Conservation (phyloP, 2,797 vertebrate genomes). For the Pyrocephalus nanus region DNA sequence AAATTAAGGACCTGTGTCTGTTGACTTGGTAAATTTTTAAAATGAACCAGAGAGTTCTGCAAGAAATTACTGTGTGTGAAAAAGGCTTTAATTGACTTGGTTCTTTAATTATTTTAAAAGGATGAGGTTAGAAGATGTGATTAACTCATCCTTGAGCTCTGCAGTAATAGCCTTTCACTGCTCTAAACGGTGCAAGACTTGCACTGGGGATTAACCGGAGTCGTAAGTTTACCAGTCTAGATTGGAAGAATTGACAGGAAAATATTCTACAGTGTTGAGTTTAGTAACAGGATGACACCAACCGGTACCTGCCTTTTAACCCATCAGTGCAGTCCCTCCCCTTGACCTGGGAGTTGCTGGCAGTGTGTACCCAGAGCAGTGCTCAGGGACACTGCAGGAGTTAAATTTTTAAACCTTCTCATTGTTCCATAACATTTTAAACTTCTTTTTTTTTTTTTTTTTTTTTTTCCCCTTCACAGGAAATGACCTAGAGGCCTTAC, state of each 20-base stretch:
- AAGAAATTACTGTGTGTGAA: background rate
- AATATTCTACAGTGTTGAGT: background rate
- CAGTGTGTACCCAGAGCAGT: background rate
- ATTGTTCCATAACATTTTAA: constrained; percentile 69
- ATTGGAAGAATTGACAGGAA: background rate
- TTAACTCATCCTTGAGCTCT: background rate
- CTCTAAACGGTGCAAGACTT: background rate
- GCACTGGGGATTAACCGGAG: background rate
- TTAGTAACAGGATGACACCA: background rate
- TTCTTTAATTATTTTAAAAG: background rate
- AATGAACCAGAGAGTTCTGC: background rate
- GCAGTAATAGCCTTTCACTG: background rate
- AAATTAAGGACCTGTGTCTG: background rate
- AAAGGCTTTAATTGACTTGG: background rate
- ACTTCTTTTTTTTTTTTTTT: constrained; percentile 60
- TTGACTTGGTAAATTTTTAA: background rate
- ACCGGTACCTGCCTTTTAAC: background rate
- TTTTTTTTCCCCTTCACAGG: constrained; percentile 76
- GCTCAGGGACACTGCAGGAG: background rate
- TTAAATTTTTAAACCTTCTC: constrained; percentile 64
- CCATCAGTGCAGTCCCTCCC: background rate
- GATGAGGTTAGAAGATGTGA: background rate
- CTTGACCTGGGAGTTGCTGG: background rate
- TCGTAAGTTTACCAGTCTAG: background rate
- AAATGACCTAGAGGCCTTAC: constrained; percentile 99